Evolutionary conservation across 2,888 invertebrate genomes (phyloP), one percentile per base, ranked within the genome.

Genomic region (Mactromeris polynyma): DNA sequence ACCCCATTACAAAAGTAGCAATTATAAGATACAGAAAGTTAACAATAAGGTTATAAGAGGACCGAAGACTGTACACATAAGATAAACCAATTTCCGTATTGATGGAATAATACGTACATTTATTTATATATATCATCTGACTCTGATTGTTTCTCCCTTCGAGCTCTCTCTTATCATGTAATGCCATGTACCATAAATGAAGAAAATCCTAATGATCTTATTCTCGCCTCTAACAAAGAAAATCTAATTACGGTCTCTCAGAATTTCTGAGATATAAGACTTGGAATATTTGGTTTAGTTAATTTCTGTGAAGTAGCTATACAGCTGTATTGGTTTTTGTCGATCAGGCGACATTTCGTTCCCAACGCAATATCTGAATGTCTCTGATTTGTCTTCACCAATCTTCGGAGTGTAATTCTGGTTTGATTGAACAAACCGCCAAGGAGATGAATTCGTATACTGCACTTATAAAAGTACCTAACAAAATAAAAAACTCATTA

Each of bases 141-240:
- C 51, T 51, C 14, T 14, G 2, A 51, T 51, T 51, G 6, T 51
- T 51, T 51, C 51, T 17, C 11, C 51, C 51, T 6, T 51, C 51
- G 51, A 51, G 17, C 2, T 51, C 51, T 51, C 51, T 51, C 51
- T 51, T 17, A 51, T n/a, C n/a, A n/a, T n/a, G n/a, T n/a, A n/a
- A n/a, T n/a, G n/a, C n/a, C n/a, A n/a, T n/a, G n/a, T 46, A 46
- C 14, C n/a, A 26, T 64, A 26, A 64, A 26, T 26, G 58, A 64
- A 64, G 26, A n/a, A 26, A 64, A 64, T 64, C 58, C 58, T 64
- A n/a, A 64, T 11, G 58, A 64, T 9, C 6, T 64, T 64, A 4
- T 26, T 64, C 58, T 64, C 26, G 11, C 58, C n/a, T 64, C 58
- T 64, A 64, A 64, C 58, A 64, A 64, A 64, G 58, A 64, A 64